Conservation (phyloP, 2,113 vertebrate genomes). For the Poecilia latipinna region DNA sequence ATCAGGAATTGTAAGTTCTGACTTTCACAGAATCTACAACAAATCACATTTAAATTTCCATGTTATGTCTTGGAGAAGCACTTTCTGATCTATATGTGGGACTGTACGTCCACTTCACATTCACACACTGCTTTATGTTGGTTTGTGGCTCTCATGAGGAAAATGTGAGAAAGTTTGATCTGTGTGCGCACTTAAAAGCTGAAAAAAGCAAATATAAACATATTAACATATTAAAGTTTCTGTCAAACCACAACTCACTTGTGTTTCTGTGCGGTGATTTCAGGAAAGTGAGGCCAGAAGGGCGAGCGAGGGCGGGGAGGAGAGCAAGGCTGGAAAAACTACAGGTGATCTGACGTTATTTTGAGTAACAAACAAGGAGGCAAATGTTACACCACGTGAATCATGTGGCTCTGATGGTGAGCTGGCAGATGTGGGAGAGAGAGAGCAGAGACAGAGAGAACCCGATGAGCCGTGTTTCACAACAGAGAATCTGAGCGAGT, state of each 20-base stretch:
- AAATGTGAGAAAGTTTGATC: no score
- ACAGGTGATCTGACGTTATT: constrained; percentile 78
- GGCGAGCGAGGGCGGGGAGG: constrained; percentile 4
- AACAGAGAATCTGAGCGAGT: constrained; percentile 72
- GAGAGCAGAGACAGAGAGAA: constrained; percentile 20
- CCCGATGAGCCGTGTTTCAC: constrained; percentile 60
- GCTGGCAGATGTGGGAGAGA: constrained; percentile 54
- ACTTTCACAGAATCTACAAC: not conserved
- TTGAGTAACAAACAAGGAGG: constrained; percentile 80
- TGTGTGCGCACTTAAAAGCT: no score
- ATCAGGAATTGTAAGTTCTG: not conserved
- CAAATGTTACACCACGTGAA: constrained; percentile 71
- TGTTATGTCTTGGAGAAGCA: no score
- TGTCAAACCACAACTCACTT: constrained; percentile 33
- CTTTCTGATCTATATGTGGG: no score
- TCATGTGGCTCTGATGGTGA: constrained; percentile 56
- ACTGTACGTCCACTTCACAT: no score
- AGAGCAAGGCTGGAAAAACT: constrained; percentile 47
- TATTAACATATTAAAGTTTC: constrained; percentile 24
- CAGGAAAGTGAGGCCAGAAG: constrained; percentile 44
- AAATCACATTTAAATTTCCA: not conserved
- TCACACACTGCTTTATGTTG: no score
- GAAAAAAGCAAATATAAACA: no score
- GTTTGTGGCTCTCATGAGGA: no score
- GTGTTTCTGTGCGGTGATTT: constrained; percentile 32